Base-by-base conservation (phyloP, 2,797 vertebrate genomes). In the Chelon labrosus region DNA sequence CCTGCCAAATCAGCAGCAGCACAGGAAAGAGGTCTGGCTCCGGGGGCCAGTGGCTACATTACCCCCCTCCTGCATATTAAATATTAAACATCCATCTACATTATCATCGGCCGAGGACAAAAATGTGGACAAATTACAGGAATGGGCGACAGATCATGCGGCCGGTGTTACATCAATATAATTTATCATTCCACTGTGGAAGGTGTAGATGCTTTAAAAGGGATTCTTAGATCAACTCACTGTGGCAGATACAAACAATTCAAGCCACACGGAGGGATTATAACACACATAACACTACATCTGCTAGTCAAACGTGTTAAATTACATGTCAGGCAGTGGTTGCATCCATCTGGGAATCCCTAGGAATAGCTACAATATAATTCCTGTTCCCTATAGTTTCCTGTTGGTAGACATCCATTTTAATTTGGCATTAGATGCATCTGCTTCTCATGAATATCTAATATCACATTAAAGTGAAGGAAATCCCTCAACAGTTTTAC, bases 31-130 rank as follows among this genome's bases (percentile, higher is more conserved):
- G 59, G 53, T 69, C 59, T n/a, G 83, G 59, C 86, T 87, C 73
- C 37, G 8, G 65, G 65, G 60, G 51, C 73, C 54, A 12, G 60
- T 6, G 37, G 76, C 79, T 83, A 44, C 84, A 88, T 83, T 85
- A 80, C 47, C 64, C 52, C 44, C 38, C 56, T 41, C 51, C 67
- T 53, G 74, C 73, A 25, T 77, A 87, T 90, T 81, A 91, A 91
- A 86, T 90, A 90, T 90, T 87, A 74, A 90, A 83, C 57, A 87
- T 88, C 68, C 64, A 70, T 86, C 79, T 61, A 76, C 66, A 62
- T 83, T 83, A 84, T 77, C 80, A 72, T 79, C 62, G 71, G 62
- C 64, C 5, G 12, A 78, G 73, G 68, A 78, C 50, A 69, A 78
- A 84, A 82, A 82, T 53, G 52, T 55, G 58, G 57, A 70, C 54